Evolutionary conservation across 64 coral and sea anemone species (phyloP).

Genomic region (Montipora cactus): DNA sequence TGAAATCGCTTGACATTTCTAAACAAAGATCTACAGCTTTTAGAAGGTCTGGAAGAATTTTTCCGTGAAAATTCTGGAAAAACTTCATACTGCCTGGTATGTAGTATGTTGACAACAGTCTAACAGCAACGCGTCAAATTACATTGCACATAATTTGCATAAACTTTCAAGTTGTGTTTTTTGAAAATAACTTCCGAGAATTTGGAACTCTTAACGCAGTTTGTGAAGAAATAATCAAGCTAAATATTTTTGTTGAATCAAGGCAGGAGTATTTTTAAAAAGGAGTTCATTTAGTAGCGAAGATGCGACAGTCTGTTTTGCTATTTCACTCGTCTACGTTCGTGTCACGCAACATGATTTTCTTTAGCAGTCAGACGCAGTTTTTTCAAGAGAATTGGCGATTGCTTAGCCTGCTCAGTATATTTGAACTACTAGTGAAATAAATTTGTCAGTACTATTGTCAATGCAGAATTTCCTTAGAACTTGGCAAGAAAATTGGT

Average conservation of each 20-base stretch:
- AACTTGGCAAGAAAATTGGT: conserved; percentile 6
- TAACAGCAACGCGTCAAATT: conserved; percentile 43
- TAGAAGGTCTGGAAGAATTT: too few relatives aligned
- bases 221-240: not conserved
- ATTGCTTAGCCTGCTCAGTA: conserved; percentile 11
- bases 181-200: not conserved
- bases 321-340: conserved; percentile 1
- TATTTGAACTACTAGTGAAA: conserved; percentile 17
- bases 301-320: not conserved
- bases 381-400: conserved; percentile 11
- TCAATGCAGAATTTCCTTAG: conserved; percentile 20
- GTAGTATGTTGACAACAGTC: not conserved
- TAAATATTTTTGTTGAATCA: not conserved
- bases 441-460: conserved; percentile 1
- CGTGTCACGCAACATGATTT: conserved; percentile 27
- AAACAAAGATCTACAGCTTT: too few relatives aligned
- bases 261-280: not conserved
- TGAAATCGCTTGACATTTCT: too few relatives aligned
- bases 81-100: too few relatives aligned
- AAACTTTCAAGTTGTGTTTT: too few relatives aligned
- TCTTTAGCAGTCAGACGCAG: conserved; percentile 3
- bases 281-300: not conserved
- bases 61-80: too few relatives aligned
- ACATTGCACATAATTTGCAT: conserved; percentile 34
- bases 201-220: not conserved